Conservation (phyloP, 2,797 vertebrate genomes). For the Pteronotus mesoamericanus region DNA sequence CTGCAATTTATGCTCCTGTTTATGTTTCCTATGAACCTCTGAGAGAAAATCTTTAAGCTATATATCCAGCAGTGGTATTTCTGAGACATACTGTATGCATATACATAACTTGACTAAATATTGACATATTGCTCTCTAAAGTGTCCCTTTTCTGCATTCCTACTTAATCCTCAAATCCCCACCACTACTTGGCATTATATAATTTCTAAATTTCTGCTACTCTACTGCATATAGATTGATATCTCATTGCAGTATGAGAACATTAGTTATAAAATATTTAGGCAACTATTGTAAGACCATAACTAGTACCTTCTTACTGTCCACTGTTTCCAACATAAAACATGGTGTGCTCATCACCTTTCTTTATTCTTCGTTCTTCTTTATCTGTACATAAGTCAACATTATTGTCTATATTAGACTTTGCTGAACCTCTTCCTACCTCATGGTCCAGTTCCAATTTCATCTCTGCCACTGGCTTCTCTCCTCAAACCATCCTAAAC, state of each 20-base stretch:
- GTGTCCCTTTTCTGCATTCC: not conserved
- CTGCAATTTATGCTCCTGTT: not conserved
- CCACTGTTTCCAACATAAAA: not conserved
- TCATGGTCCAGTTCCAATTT: not conserved
- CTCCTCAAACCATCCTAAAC: not conserved
- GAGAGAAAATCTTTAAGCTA: not conserved
- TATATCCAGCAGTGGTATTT: not conserved
- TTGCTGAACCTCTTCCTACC: not conserved
- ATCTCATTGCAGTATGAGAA: not conserved
- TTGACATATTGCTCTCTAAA: not conserved
- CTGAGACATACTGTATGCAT: not conserved
- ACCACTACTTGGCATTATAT: not conserved
- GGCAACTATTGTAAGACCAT: not conserved
- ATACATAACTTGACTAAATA: not conserved
- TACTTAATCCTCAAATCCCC: not conserved
- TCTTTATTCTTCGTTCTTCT: not conserved
- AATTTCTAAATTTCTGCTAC: not conserved
- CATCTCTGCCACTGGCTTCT: not conserved
- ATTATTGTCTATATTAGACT: not conserved
- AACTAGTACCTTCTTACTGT: not conserved
- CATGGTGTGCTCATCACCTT: not conserved
- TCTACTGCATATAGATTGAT: not conserved
- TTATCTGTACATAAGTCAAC: not conserved
- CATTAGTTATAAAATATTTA: not conserved
- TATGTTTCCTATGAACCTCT: not conserved